Conservation (phyloP, 2,888 invertebrate species). For the Halictus ligatus region DNA sequence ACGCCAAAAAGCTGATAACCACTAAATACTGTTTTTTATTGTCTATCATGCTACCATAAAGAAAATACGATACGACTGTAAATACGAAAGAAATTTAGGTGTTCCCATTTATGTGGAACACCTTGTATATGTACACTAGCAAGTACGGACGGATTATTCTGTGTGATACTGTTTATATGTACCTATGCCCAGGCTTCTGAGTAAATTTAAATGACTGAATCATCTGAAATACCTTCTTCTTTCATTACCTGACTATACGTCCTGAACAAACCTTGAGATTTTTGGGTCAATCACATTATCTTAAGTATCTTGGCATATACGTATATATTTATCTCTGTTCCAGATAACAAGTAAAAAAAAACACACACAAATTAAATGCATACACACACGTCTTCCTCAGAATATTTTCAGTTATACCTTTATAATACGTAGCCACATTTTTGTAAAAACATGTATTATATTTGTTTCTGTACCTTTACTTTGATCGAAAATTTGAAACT, state of each 20-base stretch:
- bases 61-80: too few species aligned
- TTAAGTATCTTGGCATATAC: constrained; percentile 12
- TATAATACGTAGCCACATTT: not conserved
- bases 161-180: not conserved
- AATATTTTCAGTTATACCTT: constrained; percentile 7
- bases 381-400: not conserved
- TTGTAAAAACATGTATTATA: not conserved
- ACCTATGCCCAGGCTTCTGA: not conserved
- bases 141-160: not conserved
- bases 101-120: too few species aligned
- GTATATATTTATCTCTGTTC: constrained; percentile 16
- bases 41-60: too few species aligned
- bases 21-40: too few species aligned
- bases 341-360: constrained; percentile 4
- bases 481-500: not conserved
- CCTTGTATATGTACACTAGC: not conserved
- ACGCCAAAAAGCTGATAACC: too few species aligned
- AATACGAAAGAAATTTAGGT: too few species aligned
- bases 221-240: constrained; percentile 12
- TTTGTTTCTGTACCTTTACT: not conserved
- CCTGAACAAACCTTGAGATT: constrained; percentile 12
- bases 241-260: not conserved
- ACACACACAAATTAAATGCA: constrained; percentile 2
- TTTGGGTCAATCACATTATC: constrained; percentile 11
- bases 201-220: not conserved